phyloP scores from a whole-genome alignment of 64 coral and sea anemone species.

The Actinia equina region DNA sequence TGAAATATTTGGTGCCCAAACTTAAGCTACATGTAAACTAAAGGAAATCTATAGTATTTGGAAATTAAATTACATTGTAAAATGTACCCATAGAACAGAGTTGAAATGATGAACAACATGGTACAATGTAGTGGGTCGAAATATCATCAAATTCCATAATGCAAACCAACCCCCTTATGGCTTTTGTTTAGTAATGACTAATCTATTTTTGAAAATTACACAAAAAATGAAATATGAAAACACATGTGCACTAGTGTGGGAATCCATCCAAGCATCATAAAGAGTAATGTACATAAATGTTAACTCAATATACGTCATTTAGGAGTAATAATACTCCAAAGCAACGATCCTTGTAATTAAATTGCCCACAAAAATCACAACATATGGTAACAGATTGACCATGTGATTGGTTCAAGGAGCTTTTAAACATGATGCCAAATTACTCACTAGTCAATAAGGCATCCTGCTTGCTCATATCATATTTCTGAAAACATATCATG shows the following conservation, averaged over 20 bases:
- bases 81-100: neutral
- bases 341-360: neutral
- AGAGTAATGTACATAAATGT: neutral
- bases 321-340: neutral
- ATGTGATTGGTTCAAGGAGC: neutral
- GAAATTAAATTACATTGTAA: neutral
- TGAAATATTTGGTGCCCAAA: no score
- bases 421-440: neutral
- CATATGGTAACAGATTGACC: neutral
- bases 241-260: neutral
- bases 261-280: neutral
- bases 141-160: neutral
- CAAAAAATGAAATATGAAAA: conserved; percentile 4
- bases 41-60: neutral
- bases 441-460: neutral
- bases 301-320: neutral
- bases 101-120: neutral
- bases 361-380: neutral
- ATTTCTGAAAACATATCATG: neutral
- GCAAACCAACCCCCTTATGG: neutral
- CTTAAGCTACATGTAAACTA: no score
- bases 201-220: neutral
- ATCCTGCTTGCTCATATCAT: neutral
- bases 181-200: neutral
- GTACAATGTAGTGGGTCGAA: neutral